Evolutionary conservation across 2,797 vertebrate genomes (phyloP).

Genomic region (Moxostoma hubbsi): DNA sequence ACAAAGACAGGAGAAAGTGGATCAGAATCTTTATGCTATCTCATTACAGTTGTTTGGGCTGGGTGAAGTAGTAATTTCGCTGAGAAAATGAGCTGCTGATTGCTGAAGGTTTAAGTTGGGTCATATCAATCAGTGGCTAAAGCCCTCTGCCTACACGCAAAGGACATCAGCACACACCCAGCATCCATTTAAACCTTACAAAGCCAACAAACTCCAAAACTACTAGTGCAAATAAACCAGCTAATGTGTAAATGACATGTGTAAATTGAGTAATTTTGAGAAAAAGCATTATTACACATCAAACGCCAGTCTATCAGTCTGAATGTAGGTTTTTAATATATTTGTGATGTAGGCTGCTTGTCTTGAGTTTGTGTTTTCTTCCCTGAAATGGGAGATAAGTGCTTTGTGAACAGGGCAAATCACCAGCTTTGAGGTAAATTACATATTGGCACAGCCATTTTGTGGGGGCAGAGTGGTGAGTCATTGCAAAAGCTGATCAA

Average conservation of each 20-base stretch:
- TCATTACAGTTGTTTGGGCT: conserved; percentile 27
- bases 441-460: conserved; percentile 39
- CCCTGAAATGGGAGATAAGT: conserved; percentile 34
- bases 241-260: conserved; percentile 18
- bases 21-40: conserved; percentile 27
- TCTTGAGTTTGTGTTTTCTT: conserved; percentile 25
- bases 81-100: conserved; percentile 50
- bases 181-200: conserved; percentile 21
- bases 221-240: neutral
- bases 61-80: conserved; percentile 43
- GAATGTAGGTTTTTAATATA: neutral
- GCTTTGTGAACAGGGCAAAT: conserved; percentile 42
- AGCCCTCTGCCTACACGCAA: conserved; percentile 26
- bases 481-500: conserved; percentile 44
- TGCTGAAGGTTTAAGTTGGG: conserved; percentile 41
- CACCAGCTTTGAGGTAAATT: conserved; percentile 30
- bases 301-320: conserved; percentile 23
- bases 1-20: neutral
- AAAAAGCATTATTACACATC: neutral
- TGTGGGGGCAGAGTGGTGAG: conserved; percentile 28
- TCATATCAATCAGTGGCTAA: conserved; percentile 30
- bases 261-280: too few relatives aligned
- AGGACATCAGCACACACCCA: neutral
- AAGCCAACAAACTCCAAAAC: neutral
- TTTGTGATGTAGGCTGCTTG: conserved; percentile 8